Evolutionary conservation across 2,888 invertebrate species (phyloP), one percentile per base, ranked within the genome.

Genomic region (Hydroisotoma schaefferi): DNA sequence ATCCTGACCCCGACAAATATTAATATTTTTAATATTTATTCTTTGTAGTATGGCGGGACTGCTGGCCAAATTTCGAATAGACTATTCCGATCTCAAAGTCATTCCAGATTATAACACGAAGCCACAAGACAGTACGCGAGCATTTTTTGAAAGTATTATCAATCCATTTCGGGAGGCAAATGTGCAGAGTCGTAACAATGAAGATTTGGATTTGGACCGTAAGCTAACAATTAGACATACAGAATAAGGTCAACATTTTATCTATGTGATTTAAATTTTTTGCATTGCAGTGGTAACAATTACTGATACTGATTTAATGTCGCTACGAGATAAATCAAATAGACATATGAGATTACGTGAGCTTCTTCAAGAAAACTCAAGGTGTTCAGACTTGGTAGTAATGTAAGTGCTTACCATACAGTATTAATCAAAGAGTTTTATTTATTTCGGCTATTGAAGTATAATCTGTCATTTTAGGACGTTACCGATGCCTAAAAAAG

Each of bases 401-500:
- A 91, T 97, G 85, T 97, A 86, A 79, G 86, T 78, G 63, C 25
- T 23, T 47, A 29, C 33, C 10, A 33, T 5, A 20, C 8, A 49
- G 6, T 28, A 27, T 28, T 18, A n/a, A 22, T 47, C 10, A 8
- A 8, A 23, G 8, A 23, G 33, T 33, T 15, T 33, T 15, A 33
- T 15, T 8, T 15, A 33, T 33, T 33, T 33, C 8, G 15, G 15
- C 15, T 33, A 33, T 15, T 33, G 15, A 33, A 33, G 8, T 33
- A 33, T n/a, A n/a, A n/a, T n/a, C n/a, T n/a, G n/a, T n/a, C n/a
- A 23, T 59, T 56, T 10, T 74, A 88, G 87, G 83, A 95, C 97
- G 2, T 80, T 97, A 66, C 95, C 95, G 27, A 91, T 95, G 87
- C 94, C 95, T 1, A 83, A 93, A 71, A 93, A 94, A 72, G 91